phyloP scores from a whole-genome alignment of 1,140 invertebrate species.

The Probaryconus sp. region DNA sequence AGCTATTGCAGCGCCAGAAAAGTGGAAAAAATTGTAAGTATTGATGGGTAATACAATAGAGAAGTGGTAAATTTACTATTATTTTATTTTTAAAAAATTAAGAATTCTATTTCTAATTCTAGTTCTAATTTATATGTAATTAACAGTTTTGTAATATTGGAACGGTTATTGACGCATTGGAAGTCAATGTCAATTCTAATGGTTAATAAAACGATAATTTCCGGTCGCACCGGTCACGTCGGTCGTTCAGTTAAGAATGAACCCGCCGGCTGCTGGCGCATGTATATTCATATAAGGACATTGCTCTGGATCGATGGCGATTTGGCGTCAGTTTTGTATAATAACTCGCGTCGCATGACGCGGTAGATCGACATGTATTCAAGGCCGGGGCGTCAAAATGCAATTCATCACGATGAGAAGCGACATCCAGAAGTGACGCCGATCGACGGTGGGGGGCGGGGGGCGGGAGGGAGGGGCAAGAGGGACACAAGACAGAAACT shows the following conservation, averaged over 20 bases:
- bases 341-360: slow-evolving; percentile 68
- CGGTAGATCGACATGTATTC: slow-evolving; percentile 63
- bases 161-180: slow-evolving; percentile 15
- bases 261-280: slow-evolving; percentile 3
- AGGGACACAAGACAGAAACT: too few relatives aligned
- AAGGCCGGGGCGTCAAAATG: slow-evolving; percentile 68
- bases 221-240: slow-evolving; percentile 12
- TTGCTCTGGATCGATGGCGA: slow-evolving; percentile 38
- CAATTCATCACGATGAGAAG: slow-evolving; percentile 69
- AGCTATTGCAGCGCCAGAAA: too few relatives aligned
- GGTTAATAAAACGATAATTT: slow-evolving; percentile 46
- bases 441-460: slow-evolving; percentile 9
- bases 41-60: too few relatives aligned
- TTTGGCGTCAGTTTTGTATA: slow-evolving; percentile 50
- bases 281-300: slow-evolving; percentile 47
- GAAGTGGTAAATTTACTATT: too few relatives aligned
- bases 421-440: slow-evolving; percentile 47
- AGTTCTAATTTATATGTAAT: too few relatives aligned
- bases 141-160: too few relatives aligned
- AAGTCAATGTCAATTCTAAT: slow-evolving; percentile 25
- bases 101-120: too few relatives aligned
- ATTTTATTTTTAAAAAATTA: too few relatives aligned
- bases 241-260: slow-evolving; percentile 15
- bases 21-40: too few relatives aligned
- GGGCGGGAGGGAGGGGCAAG: slow-evolving; percentile 9